Base-by-base conservation (phyloP, 2,797 vertebrate species). In the Diplodus sargus region DNA sequence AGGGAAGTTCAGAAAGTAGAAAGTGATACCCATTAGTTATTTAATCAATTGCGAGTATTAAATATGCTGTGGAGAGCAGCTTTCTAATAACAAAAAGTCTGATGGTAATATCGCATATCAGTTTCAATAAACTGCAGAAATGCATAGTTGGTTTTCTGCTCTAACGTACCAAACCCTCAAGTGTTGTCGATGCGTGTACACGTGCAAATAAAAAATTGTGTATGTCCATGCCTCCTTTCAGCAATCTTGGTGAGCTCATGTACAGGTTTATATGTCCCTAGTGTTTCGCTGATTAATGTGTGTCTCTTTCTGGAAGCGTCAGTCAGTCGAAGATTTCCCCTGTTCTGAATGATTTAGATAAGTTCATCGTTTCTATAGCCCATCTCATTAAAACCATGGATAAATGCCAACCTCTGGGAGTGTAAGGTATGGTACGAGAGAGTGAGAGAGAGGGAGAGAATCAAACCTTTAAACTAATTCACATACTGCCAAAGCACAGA, bases 371-470 rank as follows among this genome's bases (percentile, higher is more conserved):
- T 87, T 81, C 79, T 83, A 63, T 59, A 79, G 77, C 78, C 76
- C 71, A 89, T 88, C 85, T 91, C 87, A 94, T 93, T 93, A 91
- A 90, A 91, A 81, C 69, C 59, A 49, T 85, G 90, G 90, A 88
- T 78, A 76, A 75, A 85, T 83, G 91, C 88, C 90, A 91, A 80
- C 74, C 17, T 75, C 20, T 3, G 47, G 64, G 62, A 67, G 69
- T 77, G 56, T 57, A 57, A 64, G 56, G 70, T 62, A 67, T 77
- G 61, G 52, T 48, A 62, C 43, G 54, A 62, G 84, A 65, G 74
- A 70, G 67, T 45, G 11, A 61, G 54, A 68, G 81, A 54, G 64
- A 74, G 68, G 60, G 62, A 25, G 58, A 56, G 58, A 83, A 87
- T 86, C 79, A 87, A 63, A 89, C 67, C 76, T 85, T 82, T 75